A percentile compares a stretch with the other conserved stretches of the same genome.
Conservation (phyloP, 2,113 vertebrate species). For the Perognathus longimembris region DNA sequence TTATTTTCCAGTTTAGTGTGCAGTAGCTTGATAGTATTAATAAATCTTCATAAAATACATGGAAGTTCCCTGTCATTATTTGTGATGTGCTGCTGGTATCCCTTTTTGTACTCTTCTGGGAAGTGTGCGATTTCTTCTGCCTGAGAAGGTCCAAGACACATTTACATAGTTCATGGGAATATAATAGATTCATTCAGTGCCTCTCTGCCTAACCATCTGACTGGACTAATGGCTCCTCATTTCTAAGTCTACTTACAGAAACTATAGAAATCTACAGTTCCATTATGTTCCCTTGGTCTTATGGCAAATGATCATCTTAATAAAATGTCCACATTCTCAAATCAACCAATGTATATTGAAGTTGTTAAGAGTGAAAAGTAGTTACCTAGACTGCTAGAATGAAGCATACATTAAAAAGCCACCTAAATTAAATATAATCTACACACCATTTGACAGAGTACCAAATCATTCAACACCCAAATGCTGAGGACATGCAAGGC, state of each 20-base stretch:
- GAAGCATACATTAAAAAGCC: slow-evolving; percentile 57
- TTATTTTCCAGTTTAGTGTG: slow-evolving; percentile 10
- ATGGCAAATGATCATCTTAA: slow-evolving; percentile 50
- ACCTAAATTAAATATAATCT: slow-evolving; percentile 47
- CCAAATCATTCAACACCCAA: not conserved
- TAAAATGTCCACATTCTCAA: slow-evolving; percentile 58
- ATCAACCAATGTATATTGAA: slow-evolving; percentile 61
- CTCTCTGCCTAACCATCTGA: slow-evolving; percentile 59
- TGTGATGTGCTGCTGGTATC: slow-evolving; percentile 28
- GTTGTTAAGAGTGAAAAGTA: slow-evolving; percentile 63
- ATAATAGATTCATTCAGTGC: slow-evolving; percentile 69
- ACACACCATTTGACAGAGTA: not conserved
- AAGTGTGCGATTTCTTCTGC: slow-evolving; percentile 68
- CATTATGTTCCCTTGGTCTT: slow-evolving; percentile 15
- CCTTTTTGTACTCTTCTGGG: slow-evolving; percentile 63
- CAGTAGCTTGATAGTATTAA: slow-evolving; percentile 51
- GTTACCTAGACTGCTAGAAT: slow-evolving; percentile 59
- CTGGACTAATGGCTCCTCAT: slow-evolving; percentile 59
- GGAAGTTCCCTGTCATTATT: slow-evolving; percentile 44
- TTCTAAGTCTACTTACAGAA: slow-evolving; percentile 24
- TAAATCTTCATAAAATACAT: slow-evolving; percentile 56
- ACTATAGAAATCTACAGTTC: slow-evolving; percentile 61
- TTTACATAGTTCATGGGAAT: slow-evolving; percentile 62
- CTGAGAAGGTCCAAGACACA: slow-evolving; percentile 72
- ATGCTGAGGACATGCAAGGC: slow-evolving; percentile 28